phyloP scores from a whole-genome alignment of 2,113 vertebrate genomes.

The Phalacrocorax aristotelis region DNA sequence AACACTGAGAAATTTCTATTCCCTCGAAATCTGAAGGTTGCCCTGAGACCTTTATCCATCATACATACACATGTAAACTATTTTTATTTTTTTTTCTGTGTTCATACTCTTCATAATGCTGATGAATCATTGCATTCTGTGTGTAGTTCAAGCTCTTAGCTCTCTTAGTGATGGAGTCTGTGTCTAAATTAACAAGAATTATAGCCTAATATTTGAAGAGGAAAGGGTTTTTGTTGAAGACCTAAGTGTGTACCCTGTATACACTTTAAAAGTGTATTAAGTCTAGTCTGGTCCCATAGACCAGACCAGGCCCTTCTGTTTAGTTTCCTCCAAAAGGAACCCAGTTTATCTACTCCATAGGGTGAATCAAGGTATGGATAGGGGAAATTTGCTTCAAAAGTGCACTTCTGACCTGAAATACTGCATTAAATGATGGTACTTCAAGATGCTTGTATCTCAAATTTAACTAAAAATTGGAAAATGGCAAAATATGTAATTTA shows the following conservation, averaged over 20 bases:
- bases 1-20: not conserved
- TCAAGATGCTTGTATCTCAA: not conserved
- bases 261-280: not conserved
- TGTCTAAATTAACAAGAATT: not conserved
- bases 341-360: not conserved
- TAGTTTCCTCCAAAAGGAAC: not conserved
- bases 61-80: rapidly evolving
- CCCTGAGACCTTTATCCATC: not conserved
- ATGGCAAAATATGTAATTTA: not conserved
- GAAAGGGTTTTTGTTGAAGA: not conserved
- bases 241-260: not conserved
- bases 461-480: not conserved
- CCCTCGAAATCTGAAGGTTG: not conserved
- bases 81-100: not conserved
- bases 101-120: not conserved
- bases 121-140: not conserved
- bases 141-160: not conserved
- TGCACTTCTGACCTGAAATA: not conserved
- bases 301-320: not conserved
- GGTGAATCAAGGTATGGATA: not conserved
- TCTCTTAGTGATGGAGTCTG: not conserved
- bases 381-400: not conserved
- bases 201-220: not conserved
- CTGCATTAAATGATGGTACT: not conserved
- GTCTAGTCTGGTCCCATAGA: not conserved